Evolutionary conservation across 2,113 vertebrate species (phyloP), one percentile per base, ranked within the genome.

Genomic region (Hippocampus guttulatus): DNA sequence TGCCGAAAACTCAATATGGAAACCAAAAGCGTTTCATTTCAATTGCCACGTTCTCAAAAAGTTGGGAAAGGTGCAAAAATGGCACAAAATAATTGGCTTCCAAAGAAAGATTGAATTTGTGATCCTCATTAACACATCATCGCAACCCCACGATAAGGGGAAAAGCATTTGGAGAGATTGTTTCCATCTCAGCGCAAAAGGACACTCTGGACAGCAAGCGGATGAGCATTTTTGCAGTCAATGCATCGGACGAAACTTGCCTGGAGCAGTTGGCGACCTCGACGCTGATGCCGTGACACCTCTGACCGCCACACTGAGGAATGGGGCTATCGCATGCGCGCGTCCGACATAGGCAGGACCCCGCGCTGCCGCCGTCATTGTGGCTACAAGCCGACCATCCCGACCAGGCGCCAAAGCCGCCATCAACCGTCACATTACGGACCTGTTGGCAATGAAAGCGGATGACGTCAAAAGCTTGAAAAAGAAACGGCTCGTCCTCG

Each of bases 191-290:
- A 23, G 12, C 12, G 54, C 54, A 58, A 25, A 27, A 27, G 27
- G 25, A 55, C n/a, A 55, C 20, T n/a, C 9, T 8, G 8, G 49
- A 51, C 54, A 58, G 23, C 27, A 12, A 14, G 2, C 4, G 8
- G 12, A 57, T 57, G 2, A 11, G 25, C 23, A 27, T 21, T n/a
- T 55, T 38, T 38, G 33, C 15, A 63, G 33, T 40, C 38, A 63
- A 63, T 40, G 38, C n/a, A n/a, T 61, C 62, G 70, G 5, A 30
- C 27, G 33, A n/a, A 38, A n/a, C 47, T 52, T 88, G 98, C 97
- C 97, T 95, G 88, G 97, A 98, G 67, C 97, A 99, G 90, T 99
- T 99, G 75, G 95, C 89, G 18, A 98, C 96, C 85, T 98, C 96
- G 81, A 95, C 89, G 7, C 91, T 94, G 76, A 94, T 93, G 43